Percentiles rank a stretch among this genome's conserved stretches.
These are phyloP conservation scores for Lepidochrysops patricia DNA, from an alignment of 2,888 invertebrate species.

Conservation along the genomic window DNA sequence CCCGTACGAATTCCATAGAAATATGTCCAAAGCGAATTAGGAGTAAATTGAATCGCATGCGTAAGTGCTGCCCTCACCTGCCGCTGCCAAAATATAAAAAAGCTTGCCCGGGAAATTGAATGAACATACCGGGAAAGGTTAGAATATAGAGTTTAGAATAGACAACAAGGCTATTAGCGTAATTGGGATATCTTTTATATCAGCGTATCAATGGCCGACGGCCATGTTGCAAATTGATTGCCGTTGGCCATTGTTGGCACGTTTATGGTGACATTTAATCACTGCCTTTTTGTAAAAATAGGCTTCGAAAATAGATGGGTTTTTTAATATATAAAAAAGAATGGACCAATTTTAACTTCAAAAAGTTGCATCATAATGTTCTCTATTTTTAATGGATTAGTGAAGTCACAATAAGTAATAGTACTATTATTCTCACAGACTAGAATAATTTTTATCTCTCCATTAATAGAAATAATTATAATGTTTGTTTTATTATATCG, in stretches of 20 bases:
- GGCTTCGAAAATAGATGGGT: not conserved
- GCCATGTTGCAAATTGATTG: slow-evolving; percentile 2
- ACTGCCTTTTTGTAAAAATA: not conserved
- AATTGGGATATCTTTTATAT: slow-evolving; percentile 12
- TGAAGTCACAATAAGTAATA: no score
- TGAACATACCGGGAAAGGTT: slow-evolving; percentile 14
- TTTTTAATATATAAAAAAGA: not conserved
- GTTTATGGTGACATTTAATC: slow-evolving; percentile 1
- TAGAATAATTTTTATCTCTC: no score
- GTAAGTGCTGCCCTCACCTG: slow-evolving; percentile 19
- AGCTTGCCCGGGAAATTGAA: slow-evolving; percentile 15
- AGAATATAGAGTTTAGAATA: slow-evolving; percentile 7
- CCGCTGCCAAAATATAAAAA: slow-evolving; percentile 5
- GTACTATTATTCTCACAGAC: no score
- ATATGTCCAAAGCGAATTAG: slow-evolving; percentile 22
- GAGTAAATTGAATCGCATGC: slow-evolving; percentile 23
- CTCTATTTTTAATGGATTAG: no score
- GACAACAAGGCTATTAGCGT: slow-evolving; percentile 6
- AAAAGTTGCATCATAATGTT: not conserved
- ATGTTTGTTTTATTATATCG: no score
- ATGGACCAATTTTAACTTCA: not conserved
- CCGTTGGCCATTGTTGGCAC: slow-evolving; percentile 7
- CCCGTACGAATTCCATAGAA: not conserved
- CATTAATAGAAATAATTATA: no score
- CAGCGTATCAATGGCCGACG: not conserved